phyloP scores from a whole-genome alignment of 37 sponge, comb jelly and placozoan species.

The Axinella damicornis region DNA sequence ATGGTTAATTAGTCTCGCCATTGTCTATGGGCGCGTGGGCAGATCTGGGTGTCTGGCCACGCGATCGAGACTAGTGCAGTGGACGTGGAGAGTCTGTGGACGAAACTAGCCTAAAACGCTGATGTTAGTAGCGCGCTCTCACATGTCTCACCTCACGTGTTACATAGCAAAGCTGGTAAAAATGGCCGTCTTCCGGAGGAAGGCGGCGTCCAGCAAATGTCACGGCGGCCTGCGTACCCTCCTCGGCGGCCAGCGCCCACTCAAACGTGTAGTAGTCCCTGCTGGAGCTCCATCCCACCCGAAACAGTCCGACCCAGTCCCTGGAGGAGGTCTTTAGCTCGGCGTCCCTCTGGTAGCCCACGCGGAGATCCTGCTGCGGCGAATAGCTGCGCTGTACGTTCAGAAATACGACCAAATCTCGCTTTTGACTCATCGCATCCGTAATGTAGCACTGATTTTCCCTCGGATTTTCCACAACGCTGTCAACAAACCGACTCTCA shows the following conservation, averaged over 20 bases:
- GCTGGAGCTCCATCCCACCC: slow-evolving; percentile 82
- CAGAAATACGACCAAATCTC: slow-evolving; percentile 27
- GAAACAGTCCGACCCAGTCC: slow-evolving; percentile 89
- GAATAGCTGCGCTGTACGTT: slow-evolving; percentile 43
- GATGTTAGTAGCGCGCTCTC: too few species aligned
- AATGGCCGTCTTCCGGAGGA: slow-evolving; percentile 71
- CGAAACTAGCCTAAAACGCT: too few species aligned
- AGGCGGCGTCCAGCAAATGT: slow-evolving; percentile 67
- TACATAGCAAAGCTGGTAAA: slow-evolving; percentile 82
- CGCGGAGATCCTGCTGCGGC: slow-evolving; percentile 33
- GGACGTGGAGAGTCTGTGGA: too few species aligned
- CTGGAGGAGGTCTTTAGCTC: slow-evolving; percentile 30
- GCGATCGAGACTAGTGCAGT: too few species aligned
- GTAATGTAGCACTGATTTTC: too few species aligned
- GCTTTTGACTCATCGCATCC: neutral
- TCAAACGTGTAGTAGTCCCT: slow-evolving; percentile 92
- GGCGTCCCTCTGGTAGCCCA: slow-evolving; percentile 5
- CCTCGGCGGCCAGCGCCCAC: slow-evolving; percentile 58
- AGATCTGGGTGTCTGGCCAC: too few species aligned
- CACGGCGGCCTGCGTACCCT: slow-evolving; percentile 19
- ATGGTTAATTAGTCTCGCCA: too few species aligned
- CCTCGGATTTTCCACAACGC: too few species aligned
- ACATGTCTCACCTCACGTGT: slow-evolving; percentile 2
- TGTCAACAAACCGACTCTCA: too few species aligned
- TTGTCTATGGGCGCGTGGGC: too few species aligned